A percentile compares a stretch with the other conserved stretches of the same genome.
phyloP scores from a whole-genome alignment of 1,140 invertebrate species.

The Zaprionus gabonicus region DNA sequence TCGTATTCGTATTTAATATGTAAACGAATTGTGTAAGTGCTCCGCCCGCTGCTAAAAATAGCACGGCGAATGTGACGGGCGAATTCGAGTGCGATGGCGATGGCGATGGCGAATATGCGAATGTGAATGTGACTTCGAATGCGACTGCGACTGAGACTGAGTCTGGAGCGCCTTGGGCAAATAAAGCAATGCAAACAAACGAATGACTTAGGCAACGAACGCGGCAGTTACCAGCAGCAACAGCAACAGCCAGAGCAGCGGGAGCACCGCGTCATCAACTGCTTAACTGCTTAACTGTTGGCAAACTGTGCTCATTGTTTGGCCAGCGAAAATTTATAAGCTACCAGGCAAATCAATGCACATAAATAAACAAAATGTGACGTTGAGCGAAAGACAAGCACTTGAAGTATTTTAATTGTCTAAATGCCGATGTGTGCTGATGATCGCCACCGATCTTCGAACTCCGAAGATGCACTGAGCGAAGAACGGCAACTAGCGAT shows the following conservation, averaged over 20 bases:
- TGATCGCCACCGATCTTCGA: conserved; percentile 59
- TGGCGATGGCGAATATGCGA: background rate
- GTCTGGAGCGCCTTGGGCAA: conserved; percentile 50
- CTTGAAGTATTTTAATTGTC: conserved; percentile 84
- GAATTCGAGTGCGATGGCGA: conserved; percentile 22
- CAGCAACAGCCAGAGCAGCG: background rate
- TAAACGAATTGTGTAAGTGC: conserved; percentile 77
- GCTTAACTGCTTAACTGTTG: conserved; percentile 18
- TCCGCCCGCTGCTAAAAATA: conserved; percentile 66
- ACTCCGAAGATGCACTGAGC: conserved; percentile 9
- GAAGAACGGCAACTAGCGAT: background rate
- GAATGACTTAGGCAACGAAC: conserved; percentile 72
- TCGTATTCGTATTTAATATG: conserved; percentile 64
- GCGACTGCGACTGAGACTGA: conserved; percentile 27
- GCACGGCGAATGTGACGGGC: conserved; percentile 27
- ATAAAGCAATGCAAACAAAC: conserved; percentile 66
- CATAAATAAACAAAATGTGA: conserved; percentile 82
- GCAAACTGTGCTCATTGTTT: conserved; percentile 61
- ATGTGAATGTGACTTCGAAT: background rate
- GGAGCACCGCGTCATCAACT: conserved; percentile 9
- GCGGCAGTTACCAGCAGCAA: conserved; percentile 21
- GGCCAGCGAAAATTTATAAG: conserved; percentile 73
- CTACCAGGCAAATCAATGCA: conserved; percentile 78
- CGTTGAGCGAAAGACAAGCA: conserved; percentile 82
- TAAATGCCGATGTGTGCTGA: conserved; percentile 73